Conservation (phyloP, 2,888 invertebrate genomes). For the Yponomeuta evonymella region DNA sequence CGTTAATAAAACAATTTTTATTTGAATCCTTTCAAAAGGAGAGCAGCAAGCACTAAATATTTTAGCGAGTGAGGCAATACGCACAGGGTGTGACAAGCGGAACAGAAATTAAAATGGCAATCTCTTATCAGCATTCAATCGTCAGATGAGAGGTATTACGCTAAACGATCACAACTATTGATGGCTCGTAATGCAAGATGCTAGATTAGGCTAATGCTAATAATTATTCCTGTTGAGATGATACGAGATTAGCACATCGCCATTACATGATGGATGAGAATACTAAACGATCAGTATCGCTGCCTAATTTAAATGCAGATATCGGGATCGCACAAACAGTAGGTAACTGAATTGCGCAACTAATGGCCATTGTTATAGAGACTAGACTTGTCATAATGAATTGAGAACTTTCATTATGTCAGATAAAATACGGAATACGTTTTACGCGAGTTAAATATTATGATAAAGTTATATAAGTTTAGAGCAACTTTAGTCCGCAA, state of each 20-base stretch:
- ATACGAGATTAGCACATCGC: conserved; percentile 2
- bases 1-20: too few relatives aligned
- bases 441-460: neutral
- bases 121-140: neutral
- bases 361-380: conserved; percentile 7
- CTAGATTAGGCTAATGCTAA: neutral
- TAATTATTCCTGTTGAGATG: neutral
- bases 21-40: too few relatives aligned
- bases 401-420: neutral
- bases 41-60: too few relatives aligned
- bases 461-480: neutral
- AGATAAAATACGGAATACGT: neutral
- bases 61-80: neutral
- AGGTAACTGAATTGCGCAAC: conserved; percentile 41
- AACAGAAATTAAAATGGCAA: neutral
- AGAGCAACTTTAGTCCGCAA: neutral
- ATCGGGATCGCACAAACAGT: conserved; percentile 34
- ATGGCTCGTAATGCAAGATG: neutral
- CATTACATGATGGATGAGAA: conserved; percentile 13
- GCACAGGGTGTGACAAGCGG: neutral
- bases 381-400: neutral
- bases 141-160: neutral
- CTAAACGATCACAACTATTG: neutral
- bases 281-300: conserved; percentile 34
- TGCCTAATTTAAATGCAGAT: conserved; percentile 32